phyloP scores from a whole-genome alignment of 2,888 invertebrate species.

The Tupiocoris notatus region DNA sequence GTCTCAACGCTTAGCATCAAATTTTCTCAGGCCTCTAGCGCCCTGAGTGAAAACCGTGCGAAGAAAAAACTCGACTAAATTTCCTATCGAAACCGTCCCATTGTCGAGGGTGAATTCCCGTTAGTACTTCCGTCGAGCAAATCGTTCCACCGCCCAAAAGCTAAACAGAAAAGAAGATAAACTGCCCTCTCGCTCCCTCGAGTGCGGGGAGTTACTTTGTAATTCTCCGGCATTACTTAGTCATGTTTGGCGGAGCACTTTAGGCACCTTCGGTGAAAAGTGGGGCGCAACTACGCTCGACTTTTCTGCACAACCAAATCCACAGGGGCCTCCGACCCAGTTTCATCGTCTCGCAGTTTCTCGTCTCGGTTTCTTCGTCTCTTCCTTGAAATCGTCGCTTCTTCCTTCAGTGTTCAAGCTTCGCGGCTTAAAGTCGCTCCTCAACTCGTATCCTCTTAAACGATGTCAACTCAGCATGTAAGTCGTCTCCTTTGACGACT shows the following conservation, averaged over 20 bases:
- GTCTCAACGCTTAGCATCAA: too few relatives aligned
- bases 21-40: too few relatives aligned
- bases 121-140: neutral
- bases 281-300: neutral
- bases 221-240: neutral
- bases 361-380: too few relatives aligned
- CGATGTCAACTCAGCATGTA: neutral
- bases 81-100: too few relatives aligned
- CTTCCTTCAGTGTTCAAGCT: neutral
- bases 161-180: neutral
- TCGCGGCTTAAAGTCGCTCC: neutral
- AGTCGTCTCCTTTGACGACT: neutral
- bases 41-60: too few relatives aligned
- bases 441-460: neutral
- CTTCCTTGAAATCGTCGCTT: neutral
- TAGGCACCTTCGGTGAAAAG: neutral
- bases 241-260: neutral
- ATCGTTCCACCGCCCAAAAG: neutral
- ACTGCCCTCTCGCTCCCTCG: neutral
- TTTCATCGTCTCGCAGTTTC: neutral
- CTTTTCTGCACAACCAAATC: neutral
- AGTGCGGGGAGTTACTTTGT: neutral
- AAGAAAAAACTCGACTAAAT: too few relatives aligned
- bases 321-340: neutral
- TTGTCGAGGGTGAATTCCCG: too few relatives aligned